Base-by-base conservation (phyloP, 1,140 invertebrate genomes). In the Drosophila neocordata region DNA sequence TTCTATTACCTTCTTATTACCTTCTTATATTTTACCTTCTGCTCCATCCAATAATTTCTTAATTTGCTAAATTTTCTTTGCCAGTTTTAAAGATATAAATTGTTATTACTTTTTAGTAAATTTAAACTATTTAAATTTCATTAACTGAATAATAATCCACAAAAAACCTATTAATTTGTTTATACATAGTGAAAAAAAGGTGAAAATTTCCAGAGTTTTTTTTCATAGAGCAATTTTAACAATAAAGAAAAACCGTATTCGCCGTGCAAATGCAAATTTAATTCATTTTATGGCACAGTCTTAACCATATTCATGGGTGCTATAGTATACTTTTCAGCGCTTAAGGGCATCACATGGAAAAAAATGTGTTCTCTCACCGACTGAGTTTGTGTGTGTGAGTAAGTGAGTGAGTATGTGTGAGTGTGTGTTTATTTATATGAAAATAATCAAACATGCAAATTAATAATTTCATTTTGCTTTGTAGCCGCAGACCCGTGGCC, bases 401-500 rank as follows among this genome's bases (percentile, higher is more conserved):
- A 3, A 56, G 38, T 59, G 41, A 51, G 61, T 57, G 35, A 20
- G 35, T 20, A 38, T 18, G 62, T 62, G 48, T 55, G 13, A 15
- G 48, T 61, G 22, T 66, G 64, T 44, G 22, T 60, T 61, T 78
- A 75, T 87, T 82, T 85, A 75, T 81, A 85, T 78, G 79, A 87
- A 85, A 85, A 87, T 87, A 85, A 85, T 85, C 83, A 79, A 83
- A 88, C 82, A 87, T 87, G 82, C 78, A 87, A 87, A 87, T 87
- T 82, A 87, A 87, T 87, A 87, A 87, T 82, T 87, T 87, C 65
- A 88, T 81, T 84, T 65, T 51, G 70, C 55, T 78, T 58, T 66
- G 62, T 51, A 59, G 13, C 35, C 27, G 11, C 9, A 51, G 35
- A 59, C 24, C 2, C 48, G 63, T 34, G 44, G 15, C 7, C 41